Conservation (phyloP, 1,140 invertebrate genomes). For the Bombus terrestris region DNA sequence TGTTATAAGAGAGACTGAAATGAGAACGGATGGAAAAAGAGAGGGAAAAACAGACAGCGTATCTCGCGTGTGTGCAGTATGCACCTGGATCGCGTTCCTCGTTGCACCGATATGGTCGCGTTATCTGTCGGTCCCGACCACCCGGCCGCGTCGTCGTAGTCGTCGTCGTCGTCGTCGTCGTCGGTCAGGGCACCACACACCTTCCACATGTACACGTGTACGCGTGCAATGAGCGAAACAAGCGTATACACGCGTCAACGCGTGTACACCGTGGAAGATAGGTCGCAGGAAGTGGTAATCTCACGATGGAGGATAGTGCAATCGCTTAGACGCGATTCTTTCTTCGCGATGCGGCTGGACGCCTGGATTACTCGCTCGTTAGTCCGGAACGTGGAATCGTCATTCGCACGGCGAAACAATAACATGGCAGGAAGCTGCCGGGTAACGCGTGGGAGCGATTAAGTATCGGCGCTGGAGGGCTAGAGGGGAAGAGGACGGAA, state of each 20-base stretch:
- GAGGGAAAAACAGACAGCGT: neutral
- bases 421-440: slow-evolving; percentile 30
- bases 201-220: neutral
- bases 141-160: slow-evolving; percentile 22
- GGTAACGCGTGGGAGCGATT: slow-evolving; percentile 35
- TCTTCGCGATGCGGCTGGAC: slow-evolving; percentile 39
- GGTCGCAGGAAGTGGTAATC: slow-evolving; percentile 68
- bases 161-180: slow-evolving; percentile 11
- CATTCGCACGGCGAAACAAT: slow-evolving; percentile 49
- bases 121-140: slow-evolving; percentile 58
- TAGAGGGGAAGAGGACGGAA: too few species aligned
- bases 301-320: neutral
- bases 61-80: slow-evolving; percentile 42
- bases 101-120: slow-evolving; percentile 53
- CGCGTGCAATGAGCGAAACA: neutral
- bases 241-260: neutral
- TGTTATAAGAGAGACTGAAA: neutral
- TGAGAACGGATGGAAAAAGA: neutral
- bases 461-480: neutral
- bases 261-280: slow-evolving; percentile 55
- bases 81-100: slow-evolving; percentile 61
- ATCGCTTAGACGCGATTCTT: slow-evolving; percentile 14
- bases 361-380: slow-evolving; percentile 23
- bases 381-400: slow-evolving; percentile 16
- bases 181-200: slow-evolving; percentile 22